Base-by-base conservation (phyloP, 2,888 invertebrate genomes). In the Cosmia pyralina region DNA sequence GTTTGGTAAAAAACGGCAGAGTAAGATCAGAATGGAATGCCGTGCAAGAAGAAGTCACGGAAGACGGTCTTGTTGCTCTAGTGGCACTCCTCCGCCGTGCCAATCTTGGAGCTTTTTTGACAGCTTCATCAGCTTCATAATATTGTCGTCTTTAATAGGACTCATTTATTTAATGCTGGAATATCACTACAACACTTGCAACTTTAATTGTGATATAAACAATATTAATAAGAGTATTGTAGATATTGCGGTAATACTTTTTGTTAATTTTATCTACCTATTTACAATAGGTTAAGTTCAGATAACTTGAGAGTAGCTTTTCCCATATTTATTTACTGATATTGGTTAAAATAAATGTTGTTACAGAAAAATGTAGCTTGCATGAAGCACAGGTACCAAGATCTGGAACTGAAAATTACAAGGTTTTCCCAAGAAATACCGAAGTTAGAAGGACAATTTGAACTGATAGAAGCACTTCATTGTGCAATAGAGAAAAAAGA, bases 381-480 rank as follows among this genome's bases (percentile, higher is more conserved):
- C 13, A 90, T 95, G 71, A 93, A 92, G 78, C 80, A 88, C 0
- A 91, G 88, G 58, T 95, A 95, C 77, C 70, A 87, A 0, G 90
- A 92, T 53, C 85, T 96, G 69, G 94, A 95, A 86, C 72, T 77
- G 28, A 90, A 92, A 75, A 89, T 96, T 48, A 79, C 87, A 0
- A 90, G 86, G 63, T 89, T 94, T 71, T 91, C 94, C 0, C 82
- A 90, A 71, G 93, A 94, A 63, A 72, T 96, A 13, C 95, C 95
- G 0, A 95, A 92, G 77, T 84, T 96, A 13, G 94, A 94, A 89
- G 92, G 93, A 0, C 94, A 96, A 87, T 86, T 95, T 2, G 92
- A 93, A 74, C 87, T 93, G 15, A 86, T 96, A 68, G 94, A 94
- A 85, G 87, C 91, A 2, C 75, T 95, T 34, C 91, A 94, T 0